Evolutionary conservation across 2,888 invertebrate genomes (phyloP).

Genomic region (Lathronympha strigana): DNA sequence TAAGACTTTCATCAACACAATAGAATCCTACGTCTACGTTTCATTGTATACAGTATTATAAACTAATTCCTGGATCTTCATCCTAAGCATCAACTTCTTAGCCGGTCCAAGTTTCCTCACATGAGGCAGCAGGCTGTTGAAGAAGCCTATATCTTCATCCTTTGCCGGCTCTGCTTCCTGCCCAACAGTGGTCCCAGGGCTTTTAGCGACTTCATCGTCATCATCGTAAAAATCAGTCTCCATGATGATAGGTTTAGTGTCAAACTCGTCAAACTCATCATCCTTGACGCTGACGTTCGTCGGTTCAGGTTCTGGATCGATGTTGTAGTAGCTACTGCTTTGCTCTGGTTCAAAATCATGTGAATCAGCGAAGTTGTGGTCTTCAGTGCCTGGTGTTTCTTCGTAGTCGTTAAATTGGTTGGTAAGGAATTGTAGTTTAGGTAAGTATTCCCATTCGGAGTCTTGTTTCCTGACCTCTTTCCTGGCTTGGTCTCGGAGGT

Average conservation of each 20-base stretch:
- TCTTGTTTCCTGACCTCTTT: constrained; percentile 75
- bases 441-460: constrained; percentile 75
- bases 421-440: constrained; percentile 72
- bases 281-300: constrained; percentile 60
- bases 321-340: constrained; percentile 60
- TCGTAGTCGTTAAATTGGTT: constrained; percentile 79
- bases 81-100: constrained; percentile 76
- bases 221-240: constrained; percentile 80
- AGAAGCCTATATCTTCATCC: constrained; percentile 78
- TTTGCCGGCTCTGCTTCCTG: constrained; percentile 57
- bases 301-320: constrained; percentile 54
- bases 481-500: constrained; percentile 75
- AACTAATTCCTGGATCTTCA: constrained; percentile 79
- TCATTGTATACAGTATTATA: constrained; percentile 79
- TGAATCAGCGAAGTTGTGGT: constrained; percentile 52
- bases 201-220: constrained; percentile 70
- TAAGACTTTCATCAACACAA: too few relatives aligned
- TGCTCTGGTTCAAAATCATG: constrained; percentile 62
- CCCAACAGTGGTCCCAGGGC: constrained; percentile 45
- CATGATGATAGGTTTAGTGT: constrained; percentile 76
- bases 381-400: constrained; percentile 58
- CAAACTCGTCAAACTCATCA: constrained; percentile 79
- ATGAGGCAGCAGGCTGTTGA: constrained; percentile 76
- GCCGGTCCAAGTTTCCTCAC: constrained; percentile 76
- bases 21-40: too few relatives aligned